Conservation (phyloP, 53 echinoderm and acorn worm genomes). For the Echinometra lucunter region DNA sequence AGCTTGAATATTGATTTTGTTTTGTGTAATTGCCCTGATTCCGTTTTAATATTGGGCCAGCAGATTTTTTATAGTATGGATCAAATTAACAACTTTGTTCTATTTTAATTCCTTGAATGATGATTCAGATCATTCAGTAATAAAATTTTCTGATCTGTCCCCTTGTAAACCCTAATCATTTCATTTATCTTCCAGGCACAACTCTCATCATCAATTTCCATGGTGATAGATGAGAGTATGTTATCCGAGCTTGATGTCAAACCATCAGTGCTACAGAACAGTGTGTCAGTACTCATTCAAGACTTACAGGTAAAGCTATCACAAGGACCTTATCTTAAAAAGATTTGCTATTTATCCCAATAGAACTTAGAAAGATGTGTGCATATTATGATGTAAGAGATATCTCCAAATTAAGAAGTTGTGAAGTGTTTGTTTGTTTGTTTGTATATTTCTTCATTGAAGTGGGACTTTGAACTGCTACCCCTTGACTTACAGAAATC, state of each 20-base stretch:
- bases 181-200: slow-evolving; percentile 51
- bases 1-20: no score
- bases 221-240: slow-evolving; percentile 60
- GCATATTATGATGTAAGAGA: no score
- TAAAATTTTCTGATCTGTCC: neutral
- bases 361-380: neutral
- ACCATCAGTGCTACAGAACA: slow-evolving; percentile 26
- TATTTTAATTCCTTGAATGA: no score
- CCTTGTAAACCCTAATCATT: neutral
- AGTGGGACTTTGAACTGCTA: neutral
- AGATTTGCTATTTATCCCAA: neutral
- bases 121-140: no score
- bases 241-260: slow-evolving; percentile 54
- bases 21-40: no score
- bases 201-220: slow-evolving; percentile 42
- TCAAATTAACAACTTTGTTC: no score
- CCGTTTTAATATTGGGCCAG: no score
- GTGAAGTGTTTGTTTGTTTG: neutral
- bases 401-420: no score
- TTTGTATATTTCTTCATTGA: no score
- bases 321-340: neutral
- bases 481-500: no score
- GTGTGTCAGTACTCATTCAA: slow-evolving; percentile 27
- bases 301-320: slow-evolving; percentile 55
- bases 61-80: no score